Base-by-base conservation (phyloP, 2,888 invertebrate genomes). In the Latrodectus hesperus region DNA sequence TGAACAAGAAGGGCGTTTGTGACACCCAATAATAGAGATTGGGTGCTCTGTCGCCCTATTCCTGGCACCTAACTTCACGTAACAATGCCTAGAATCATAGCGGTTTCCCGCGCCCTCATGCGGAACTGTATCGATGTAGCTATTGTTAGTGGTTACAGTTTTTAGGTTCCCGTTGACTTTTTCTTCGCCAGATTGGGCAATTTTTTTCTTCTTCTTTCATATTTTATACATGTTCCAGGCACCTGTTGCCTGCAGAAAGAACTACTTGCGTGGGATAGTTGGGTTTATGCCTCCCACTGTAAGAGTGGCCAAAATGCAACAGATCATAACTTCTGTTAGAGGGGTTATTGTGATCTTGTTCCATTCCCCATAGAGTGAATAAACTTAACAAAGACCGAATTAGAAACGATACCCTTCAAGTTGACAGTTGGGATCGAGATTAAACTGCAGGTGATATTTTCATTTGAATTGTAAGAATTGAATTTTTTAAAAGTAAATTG, bases 101-200 rank as follows among this genome's bases (percentile, higher is more conserved):
- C 86, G 86, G 86, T 87, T 87, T 87, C 86, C 86, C 86, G 86
- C 71, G 65, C 38, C 6, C 86, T 87, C 53, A 77, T 72, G 73
- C 60, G 81, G 81, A 81, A 53, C 81, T 73, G 76, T 55, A 52
- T 71, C 73, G 74, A 60, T 79, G 80, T 79, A 60, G 80, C 81
- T 87, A 87, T 87, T 87, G 86, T 87, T 87, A 73, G 86, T 68
- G 68, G 86, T 75, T 85, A 75, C 80, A 65, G 70, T 80, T 77
- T 81, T 60, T 16, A 86, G 76, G 75, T 70, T 71, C 65, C 72
- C 72, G 22, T 64, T 83, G 83, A 84, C 83, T 88, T 83, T n/a
- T 74, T 52, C 75, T 73, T 79, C 73, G 73, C 78, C 79, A 84
- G 88, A 88, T 83, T 88, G 83, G 71, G 82, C 68, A 12, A n/a